These are phyloP conservation scores for Staurois parvus DNA, from an alignment of 2,797 vertebrate species.

Conservation along the genomic window DNA sequence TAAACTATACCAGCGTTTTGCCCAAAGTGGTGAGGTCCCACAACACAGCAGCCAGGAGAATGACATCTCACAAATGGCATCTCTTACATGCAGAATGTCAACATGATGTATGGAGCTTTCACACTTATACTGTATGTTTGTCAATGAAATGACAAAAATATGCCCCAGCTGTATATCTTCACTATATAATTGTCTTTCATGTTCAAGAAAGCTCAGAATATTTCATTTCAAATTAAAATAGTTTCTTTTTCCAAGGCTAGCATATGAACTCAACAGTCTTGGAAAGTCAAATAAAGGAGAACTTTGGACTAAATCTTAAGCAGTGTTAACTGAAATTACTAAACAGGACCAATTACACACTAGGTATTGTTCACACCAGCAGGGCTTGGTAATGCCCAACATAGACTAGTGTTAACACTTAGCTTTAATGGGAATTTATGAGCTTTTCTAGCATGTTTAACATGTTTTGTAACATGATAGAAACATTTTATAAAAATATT, in stretches of 20 bases:
- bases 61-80: slow-evolving; percentile 43
- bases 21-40: slow-evolving; percentile 8
- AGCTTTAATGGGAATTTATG: no score
- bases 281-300: no score
- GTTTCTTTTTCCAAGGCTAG: not conserved
- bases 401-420: no score
- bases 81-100: slow-evolving; percentile 33
- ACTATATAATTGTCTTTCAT: not conserved
- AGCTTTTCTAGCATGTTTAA: no score
- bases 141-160: not conserved
- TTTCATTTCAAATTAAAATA: not conserved
- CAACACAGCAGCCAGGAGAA: slow-evolving; percentile 5
- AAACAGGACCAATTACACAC: no score
- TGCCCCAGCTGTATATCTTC: slow-evolving; percentile 32
- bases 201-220: not conserved
- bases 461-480: no score
- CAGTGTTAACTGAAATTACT: no score
- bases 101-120: slow-evolving; percentile 50
- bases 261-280: not conserved
- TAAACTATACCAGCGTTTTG: no score
- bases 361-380: no score
- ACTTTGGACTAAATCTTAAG: no score
- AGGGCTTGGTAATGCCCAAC: no score
- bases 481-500: no score
- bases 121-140: slow-evolving; percentile 35